phyloP scores from a whole-genome alignment of 2,888 invertebrate genomes.

The Apocheima hispidaria region DNA sequence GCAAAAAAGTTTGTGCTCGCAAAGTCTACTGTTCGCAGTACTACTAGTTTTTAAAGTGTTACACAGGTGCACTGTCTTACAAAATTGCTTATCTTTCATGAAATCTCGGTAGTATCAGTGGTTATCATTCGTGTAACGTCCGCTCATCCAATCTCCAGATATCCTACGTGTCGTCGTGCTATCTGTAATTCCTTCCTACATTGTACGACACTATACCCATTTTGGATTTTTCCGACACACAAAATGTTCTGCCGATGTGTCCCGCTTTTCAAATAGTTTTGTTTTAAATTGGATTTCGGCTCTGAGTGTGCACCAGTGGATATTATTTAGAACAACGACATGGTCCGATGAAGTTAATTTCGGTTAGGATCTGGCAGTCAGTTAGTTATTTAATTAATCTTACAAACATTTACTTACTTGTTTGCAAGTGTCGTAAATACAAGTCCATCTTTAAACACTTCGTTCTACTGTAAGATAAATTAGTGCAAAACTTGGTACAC shows the following conservation, averaged over 20 bases:
- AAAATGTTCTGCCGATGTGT: slow-evolving; percentile 20
- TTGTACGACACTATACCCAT: slow-evolving; percentile 7
- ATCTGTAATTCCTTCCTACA: slow-evolving; percentile 7
- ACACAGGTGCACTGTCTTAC: slow-evolving; percentile 5
- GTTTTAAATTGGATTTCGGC: slow-evolving; percentile 24
- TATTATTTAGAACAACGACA: slow-evolving; percentile 11
- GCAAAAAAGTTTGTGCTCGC: too few species aligned
- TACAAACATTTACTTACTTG: not conserved
- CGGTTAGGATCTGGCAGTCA: not conserved
- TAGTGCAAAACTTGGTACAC: too few species aligned
- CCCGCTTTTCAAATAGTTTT: slow-evolving; percentile 23
- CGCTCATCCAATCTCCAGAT: slow-evolving; percentile 1
- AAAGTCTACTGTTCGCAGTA: too few species aligned
- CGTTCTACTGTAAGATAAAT: too few species aligned
- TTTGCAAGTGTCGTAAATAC: not conserved
- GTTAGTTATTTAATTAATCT: not conserved
- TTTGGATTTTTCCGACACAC: slow-evolving; percentile 8
- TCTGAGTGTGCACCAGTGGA: slow-evolving; percentile 12
- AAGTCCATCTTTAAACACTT: not conserved
- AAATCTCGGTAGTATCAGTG: not conserved
- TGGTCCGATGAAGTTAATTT: not conserved
- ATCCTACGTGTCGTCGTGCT: slow-evolving; percentile 2
- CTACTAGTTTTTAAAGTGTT: too few species aligned
- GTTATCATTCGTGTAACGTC: not conserved
- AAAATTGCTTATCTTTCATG: slow-evolving; percentile 9